Percentiles rank a stretch among this genome's conserved stretches.
These are phyloP conservation scores for Galleria mellonella DNA, from an alignment of 1,140 invertebrate species.

Conservation along the genomic window DNA sequence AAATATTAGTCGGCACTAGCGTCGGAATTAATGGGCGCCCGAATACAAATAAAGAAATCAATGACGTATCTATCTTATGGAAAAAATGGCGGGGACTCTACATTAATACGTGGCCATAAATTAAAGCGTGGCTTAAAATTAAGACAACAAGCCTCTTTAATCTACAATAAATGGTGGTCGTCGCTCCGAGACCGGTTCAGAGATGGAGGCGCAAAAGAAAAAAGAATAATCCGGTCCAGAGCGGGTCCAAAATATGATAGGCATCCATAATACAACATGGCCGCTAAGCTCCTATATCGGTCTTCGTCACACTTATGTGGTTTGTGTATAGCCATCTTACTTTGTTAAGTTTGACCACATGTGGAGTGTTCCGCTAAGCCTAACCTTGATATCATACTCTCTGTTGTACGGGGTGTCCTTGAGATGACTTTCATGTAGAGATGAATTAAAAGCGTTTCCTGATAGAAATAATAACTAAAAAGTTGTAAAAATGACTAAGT, in stretches of 20 bases:
- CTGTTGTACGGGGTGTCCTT: constrained; percentile 46
- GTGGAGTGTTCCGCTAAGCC: constrained; percentile 72
- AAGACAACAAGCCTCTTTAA: constrained; percentile 74
- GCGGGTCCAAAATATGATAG: constrained; percentile 73
- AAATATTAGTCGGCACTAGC: constrained; percentile 64
- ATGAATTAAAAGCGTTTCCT: constrained; percentile 2
- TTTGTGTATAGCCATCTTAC: constrained; percentile 41
- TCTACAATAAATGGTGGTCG: constrained; percentile 72
- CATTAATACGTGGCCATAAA: constrained; percentile 69
- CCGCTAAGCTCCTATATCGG: constrained; percentile 58
- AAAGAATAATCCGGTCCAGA: constrained; percentile 68
- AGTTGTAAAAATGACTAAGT: background rate
- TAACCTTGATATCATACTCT: constrained; percentile 73
- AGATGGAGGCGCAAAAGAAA: constrained; percentile 65
- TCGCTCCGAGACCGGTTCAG: constrained; percentile 61
- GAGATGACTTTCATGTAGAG: background rate
- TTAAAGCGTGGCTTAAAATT: constrained; percentile 70
- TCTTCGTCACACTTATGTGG: constrained; percentile 38
- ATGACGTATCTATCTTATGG: constrained; percentile 47
- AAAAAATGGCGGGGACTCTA: constrained; percentile 58
- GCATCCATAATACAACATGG: constrained; percentile 74
- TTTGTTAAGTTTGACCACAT: constrained; percentile 73
- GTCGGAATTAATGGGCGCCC: constrained; percentile 52
- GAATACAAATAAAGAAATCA: constrained; percentile 63
- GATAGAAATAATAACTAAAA: too few relatives aligned